Conservation (phyloP, 92 coral and sea anemone species). For the Ricordea florida region DNA sequence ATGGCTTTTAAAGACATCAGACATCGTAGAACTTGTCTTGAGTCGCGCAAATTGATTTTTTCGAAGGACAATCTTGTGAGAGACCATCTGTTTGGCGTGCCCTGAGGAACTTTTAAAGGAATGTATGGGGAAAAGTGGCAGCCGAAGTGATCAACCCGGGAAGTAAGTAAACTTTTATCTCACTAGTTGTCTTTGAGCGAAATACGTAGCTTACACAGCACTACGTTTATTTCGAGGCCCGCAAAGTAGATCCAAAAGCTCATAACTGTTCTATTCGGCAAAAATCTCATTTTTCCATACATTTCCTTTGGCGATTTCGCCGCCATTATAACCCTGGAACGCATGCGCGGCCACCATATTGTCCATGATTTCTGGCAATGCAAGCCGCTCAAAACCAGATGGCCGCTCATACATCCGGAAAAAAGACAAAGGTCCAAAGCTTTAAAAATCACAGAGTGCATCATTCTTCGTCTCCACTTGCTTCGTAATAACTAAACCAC, state of each 20-base stretch:
- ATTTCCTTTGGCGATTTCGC: too few species aligned
- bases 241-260: neutral
- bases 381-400: too few species aligned
- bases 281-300: neutral
- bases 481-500: too few species aligned
- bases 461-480: too few species aligned
- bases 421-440: too few species aligned
- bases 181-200: neutral
- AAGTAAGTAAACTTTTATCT: neutral
- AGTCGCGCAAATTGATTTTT: slow-evolving; percentile 3
- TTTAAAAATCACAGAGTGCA: too few species aligned
- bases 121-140: neutral
- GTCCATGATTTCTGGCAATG: too few species aligned
- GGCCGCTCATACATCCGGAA: too few species aligned
- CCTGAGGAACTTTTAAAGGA: neutral
- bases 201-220: neutral
- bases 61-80: neutral
- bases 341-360: too few species aligned
- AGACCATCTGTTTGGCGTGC: neutral
- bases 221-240: neutral
- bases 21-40: neutral
- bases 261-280: neutral
- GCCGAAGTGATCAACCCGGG: neutral
- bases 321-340: too few species aligned
- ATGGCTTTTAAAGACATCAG: neutral